Evolutionary conservation across 2,888 invertebrate species (phyloP).

Genomic region (Horisme vitalbata): DNA sequence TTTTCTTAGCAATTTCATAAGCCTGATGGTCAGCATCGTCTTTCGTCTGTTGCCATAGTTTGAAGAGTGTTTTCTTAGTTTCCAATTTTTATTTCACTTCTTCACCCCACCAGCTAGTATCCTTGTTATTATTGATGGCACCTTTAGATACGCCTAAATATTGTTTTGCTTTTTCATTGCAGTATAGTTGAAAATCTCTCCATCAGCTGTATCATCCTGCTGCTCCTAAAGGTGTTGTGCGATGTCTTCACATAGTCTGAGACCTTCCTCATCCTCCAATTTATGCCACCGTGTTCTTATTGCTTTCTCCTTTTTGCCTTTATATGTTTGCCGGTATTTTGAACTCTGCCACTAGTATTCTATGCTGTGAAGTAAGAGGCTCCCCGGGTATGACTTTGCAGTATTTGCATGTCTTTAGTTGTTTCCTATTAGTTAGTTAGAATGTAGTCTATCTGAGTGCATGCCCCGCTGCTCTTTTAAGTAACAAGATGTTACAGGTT

Average conservation of each 20-base stretch:
- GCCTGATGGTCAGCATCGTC: no score
- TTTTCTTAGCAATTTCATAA: no score
- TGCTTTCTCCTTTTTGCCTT: conserved; percentile 6
- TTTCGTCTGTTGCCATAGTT: no score
- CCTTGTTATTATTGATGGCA: no score
- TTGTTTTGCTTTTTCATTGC: not conserved
- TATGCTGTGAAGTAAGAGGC: no score
- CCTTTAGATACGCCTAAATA: no score
- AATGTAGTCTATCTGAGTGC: conserved; percentile 15
- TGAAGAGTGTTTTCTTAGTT: no score
- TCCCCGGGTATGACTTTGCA: conserved; percentile 6
- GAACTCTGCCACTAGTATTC: no score
- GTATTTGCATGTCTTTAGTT: conserved; percentile 2
- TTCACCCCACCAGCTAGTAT: no score
- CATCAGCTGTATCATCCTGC: conserved; percentile 8
- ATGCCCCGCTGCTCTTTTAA: conserved; percentile 4
- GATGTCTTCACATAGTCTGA: not conserved
- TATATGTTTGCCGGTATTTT: conserved; percentile 13
- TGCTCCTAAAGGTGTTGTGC: conserved; percentile 4
- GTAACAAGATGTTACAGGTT: conserved; percentile 6
- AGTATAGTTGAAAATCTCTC: not conserved
- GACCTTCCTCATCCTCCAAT: conserved; percentile 4
- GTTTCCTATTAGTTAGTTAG: conserved; percentile 14
- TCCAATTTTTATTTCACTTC: no score
- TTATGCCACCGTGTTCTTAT: conserved; percentile 14